Evolutionary conservation across 92 coral and sea anemone species (phyloP), one percentile per base, ranked within the genome.

Genomic region (Paragorgia papillata): DNA sequence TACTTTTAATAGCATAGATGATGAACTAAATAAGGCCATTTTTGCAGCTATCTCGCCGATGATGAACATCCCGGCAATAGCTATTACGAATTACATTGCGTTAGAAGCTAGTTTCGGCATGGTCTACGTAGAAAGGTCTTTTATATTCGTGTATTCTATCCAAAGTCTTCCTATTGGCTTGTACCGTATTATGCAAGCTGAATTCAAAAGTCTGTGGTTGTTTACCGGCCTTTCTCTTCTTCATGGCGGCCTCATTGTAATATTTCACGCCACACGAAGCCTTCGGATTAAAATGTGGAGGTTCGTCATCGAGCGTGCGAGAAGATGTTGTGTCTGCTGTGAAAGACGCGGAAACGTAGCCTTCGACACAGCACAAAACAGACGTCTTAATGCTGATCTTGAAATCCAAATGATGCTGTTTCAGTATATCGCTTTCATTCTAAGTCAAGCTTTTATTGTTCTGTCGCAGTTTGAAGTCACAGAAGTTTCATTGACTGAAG

Each of bases 331-430:
- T n/a, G 18, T 84, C 8, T 65, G 76, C 10, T 39, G 85, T 26
- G 44, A 57, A 29, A 24, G 75, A 46, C 77, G 66, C 7, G 34
- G 40, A 19, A 13, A 35, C 28, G 40, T 80, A 6, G 82, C 67
- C 24, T 55, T 46, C 10, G 62, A 62, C 18, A 78, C 80, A 56
- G 91, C 94, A 7, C 71, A 89, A 22, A 84, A 90, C 76, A 65
- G 88, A 76, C 82, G 97, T 33, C 82, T 92, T 15, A 85, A 81
- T 1, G 97, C 97, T 14, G 97, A 89, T 51, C 40, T 92, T 3
- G 88, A 87, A 73, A 80, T 92, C 39, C 94, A 89, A 74, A 62
- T 84, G 9, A 77, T 92, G 60, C 78, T 92, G 7, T 76, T 83
- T 19, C 92, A 92, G 58, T 70, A 85, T 3, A 86, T 79, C n/a